phyloP scores from a whole-genome alignment of 1,140 invertebrate species.

The Leptestheria dahalacensis region DNA sequence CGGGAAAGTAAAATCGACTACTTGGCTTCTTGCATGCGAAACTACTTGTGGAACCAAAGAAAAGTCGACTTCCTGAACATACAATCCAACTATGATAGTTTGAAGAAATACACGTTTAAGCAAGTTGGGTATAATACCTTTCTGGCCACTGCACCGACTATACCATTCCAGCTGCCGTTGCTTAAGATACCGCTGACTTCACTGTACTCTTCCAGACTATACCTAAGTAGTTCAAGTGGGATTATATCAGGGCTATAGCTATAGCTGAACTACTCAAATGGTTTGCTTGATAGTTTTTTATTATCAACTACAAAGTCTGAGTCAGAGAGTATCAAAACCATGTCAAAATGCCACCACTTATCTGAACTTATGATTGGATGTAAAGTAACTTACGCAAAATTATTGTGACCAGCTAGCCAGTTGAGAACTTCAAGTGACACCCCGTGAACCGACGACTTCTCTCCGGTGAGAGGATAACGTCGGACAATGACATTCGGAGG shows the following conservation, averaged over 20 bases:
- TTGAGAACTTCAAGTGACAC: not conserved
- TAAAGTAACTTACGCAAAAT: not conserved
- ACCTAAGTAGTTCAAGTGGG: no score
- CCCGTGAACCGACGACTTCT: not conserved
- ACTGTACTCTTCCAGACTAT: no score
- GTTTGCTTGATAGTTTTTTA: no score
- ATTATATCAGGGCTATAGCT: no score
- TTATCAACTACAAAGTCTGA: no score
- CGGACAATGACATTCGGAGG: not conserved
- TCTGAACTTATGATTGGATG: not conserved
- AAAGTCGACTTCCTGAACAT: not conserved
- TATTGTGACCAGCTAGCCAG: not conserved
- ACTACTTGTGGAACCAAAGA: not conserved
- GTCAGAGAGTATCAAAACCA: no score
- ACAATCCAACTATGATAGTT: no score
- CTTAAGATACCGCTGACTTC: no score
- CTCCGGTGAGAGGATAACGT: not conserved
- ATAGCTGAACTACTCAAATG: no score
- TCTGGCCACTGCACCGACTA: not conserved
- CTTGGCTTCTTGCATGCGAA: not conserved
- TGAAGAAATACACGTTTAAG: not conserved
- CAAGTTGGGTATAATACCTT: not conserved
- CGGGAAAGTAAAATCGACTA: not conserved
- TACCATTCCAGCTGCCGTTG: not conserved
- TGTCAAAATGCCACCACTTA: not conserved